Evolutionary conservation across 1,140 invertebrate genomes (phyloP).

Genomic region (Coelopa frigida): DNA sequence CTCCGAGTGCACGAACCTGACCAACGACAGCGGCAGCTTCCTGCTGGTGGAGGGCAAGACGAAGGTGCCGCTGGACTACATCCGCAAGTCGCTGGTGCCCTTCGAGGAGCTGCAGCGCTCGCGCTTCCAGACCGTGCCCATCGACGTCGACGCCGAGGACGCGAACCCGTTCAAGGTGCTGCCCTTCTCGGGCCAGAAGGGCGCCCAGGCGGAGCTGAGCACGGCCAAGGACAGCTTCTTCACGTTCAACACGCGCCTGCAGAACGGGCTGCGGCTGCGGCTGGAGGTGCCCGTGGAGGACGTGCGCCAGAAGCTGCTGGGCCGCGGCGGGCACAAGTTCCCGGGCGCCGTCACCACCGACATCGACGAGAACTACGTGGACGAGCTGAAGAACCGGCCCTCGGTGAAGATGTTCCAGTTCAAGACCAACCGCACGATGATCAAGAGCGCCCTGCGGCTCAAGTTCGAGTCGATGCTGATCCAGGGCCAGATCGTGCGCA

Average conservation of each 20-base stretch:
- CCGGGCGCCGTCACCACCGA: slow-evolving; percentile 32
- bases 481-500: slow-evolving; percentile 36
- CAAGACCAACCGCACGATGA: slow-evolving; percentile 25
- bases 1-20: slow-evolving; percentile 35
- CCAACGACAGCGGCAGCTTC: slow-evolving; percentile 38
- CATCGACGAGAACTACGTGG: slow-evolving; percentile 39
- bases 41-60: slow-evolving; percentile 29
- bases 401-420: slow-evolving; percentile 31
- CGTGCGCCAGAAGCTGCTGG: slow-evolving; percentile 23
- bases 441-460: slow-evolving; percentile 33
- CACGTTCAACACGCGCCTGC: slow-evolving; percentile 30
- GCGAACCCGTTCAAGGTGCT: slow-evolving; percentile 30
- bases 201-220: slow-evolving; percentile 26
- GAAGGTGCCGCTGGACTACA: slow-evolving; percentile 38
- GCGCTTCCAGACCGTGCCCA: slow-evolving; percentile 29
- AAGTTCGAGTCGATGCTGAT: slow-evolving; percentile 40
- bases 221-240: slow-evolving; percentile 34
- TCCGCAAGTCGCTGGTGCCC: slow-evolving; percentile 35
- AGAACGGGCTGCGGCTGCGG: slow-evolving; percentile 30
- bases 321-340: slow-evolving; percentile 18
- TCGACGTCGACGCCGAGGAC: slow-evolving; percentile 31
- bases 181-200: slow-evolving; percentile 34
- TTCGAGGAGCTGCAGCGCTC: slow-evolving; percentile 39
- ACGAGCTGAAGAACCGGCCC: slow-evolving; percentile 35
- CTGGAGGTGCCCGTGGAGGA: slow-evolving; percentile 29